Conservation (phyloP, 2,888 invertebrate species). For the Empis stercorea region DNA sequence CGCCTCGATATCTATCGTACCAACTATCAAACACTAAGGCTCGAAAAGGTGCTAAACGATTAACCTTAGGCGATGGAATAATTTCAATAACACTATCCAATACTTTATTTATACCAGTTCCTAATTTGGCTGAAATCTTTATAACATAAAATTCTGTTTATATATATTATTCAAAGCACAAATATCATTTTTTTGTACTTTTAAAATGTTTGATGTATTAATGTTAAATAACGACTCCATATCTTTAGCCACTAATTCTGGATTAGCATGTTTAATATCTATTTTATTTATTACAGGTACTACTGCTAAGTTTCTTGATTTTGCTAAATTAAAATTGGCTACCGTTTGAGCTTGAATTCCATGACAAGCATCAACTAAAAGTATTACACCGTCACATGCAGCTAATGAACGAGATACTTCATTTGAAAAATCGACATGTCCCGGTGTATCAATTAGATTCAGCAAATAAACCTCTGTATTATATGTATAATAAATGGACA, state of each 20-base stretch:
- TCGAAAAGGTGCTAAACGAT: conserved; percentile 49
- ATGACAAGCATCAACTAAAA: conserved; percentile 93
- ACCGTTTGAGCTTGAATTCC: conserved; percentile 96
- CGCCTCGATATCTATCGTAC: conserved; percentile 80
- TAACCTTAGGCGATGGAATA: conserved; percentile 60
- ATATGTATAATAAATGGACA: conserved; percentile 67
- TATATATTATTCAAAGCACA: not conserved
- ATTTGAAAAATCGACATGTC: conserved; percentile 95
- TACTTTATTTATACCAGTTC: conserved; percentile 67
- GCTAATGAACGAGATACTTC: conserved; percentile 84
- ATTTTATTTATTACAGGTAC: conserved; percentile 95
- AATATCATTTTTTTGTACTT: conserved; percentile 38
- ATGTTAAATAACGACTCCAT: conserved; percentile 72
- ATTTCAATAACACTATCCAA: conserved; percentile 63
- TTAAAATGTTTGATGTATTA: conserved; percentile 54
- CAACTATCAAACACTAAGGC: conserved; percentile 88
- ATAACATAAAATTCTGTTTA: not conserved
- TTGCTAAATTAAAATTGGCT: conserved; percentile 88
- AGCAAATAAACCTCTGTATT: conserved; percentile 62
- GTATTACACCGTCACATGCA: conserved; percentile 88
- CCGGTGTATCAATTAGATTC: conserved; percentile 95
- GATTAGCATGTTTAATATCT: conserved; percentile 82
- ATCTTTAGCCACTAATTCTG: conserved; percentile 68
- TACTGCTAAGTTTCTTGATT: conserved; percentile 63
- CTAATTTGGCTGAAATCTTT: conserved; percentile 80